Evolutionary conservation across 2,888 invertebrate genomes (phyloP).

Genomic region (Allacma fusca): DNA sequence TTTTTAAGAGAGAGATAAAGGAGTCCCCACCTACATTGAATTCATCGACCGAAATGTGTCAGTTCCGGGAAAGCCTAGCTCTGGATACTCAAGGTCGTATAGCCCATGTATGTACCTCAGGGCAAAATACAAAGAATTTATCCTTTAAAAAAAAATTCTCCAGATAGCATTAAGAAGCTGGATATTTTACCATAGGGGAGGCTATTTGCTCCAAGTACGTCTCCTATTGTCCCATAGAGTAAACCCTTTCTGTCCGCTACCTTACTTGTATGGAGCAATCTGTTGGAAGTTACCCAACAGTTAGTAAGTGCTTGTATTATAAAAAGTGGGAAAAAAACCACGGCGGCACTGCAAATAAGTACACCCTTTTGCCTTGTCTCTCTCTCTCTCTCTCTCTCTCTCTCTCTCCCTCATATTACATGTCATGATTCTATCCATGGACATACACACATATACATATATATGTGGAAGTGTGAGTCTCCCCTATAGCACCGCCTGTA

Average conservation of each 20-base stretch:
- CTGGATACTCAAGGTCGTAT: conserved; percentile 35
- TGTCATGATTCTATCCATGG: too few species aligned
- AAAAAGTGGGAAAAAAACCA: background rate
- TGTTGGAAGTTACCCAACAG: background rate
- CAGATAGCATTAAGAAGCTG: conserved; percentile 6
- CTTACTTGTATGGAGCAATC: background rate
- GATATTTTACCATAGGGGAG: background rate
- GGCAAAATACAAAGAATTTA: conserved; percentile 32
- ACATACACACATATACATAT: too few species aligned
- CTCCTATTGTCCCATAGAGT: background rate
- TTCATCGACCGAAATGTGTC: conserved; percentile 30
- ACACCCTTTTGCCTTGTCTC: background rate
- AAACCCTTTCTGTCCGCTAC: background rate
- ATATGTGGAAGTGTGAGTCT: too few species aligned
- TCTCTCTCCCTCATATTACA: too few species aligned
- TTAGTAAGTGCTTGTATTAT: background rate
- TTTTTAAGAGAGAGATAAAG: conserved; percentile 14
- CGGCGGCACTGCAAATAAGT: conserved; percentile 3
- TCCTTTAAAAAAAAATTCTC: conserved; percentile 29
- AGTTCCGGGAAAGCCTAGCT: conserved; percentile 33
- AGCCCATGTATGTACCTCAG: conserved; percentile 11
- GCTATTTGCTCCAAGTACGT: too few species aligned
- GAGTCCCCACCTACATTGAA: conserved; percentile 11
- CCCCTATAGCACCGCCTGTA: too few species aligned
- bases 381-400: too few species aligned